Percentiles rank a stretch among this genome's conserved stretches.
phyloP scores from a whole-genome alignment of 2,888 invertebrate genomes.

The Andricus quercusramuli region DNA sequence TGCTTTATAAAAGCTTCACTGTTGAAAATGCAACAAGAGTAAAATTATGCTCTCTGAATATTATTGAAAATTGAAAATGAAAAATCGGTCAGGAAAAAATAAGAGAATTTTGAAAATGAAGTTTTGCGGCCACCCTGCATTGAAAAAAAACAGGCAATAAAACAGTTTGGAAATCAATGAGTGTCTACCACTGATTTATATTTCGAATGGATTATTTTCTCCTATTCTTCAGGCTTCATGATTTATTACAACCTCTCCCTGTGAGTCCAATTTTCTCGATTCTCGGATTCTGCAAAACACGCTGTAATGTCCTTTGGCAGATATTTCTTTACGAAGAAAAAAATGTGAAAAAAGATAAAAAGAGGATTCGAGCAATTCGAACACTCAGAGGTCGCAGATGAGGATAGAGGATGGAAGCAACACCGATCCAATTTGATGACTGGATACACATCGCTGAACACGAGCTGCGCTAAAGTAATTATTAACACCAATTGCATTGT shows the following conservation, averaged over 20 bases:
- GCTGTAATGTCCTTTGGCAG: conserved; percentile 4
- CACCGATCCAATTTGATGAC: conserved; percentile 69
- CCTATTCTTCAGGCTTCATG: too few relatives aligned
- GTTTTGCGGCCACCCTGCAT: too few relatives aligned
- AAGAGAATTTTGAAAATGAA: too few relatives aligned
- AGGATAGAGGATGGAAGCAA: conserved; percentile 34
- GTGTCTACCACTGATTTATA: background rate
- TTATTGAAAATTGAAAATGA: too few relatives aligned
- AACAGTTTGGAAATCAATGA: too few relatives aligned
- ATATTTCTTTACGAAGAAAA: conserved; percentile 15
- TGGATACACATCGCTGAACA: conserved; percentile 70
- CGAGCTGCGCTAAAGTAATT: conserved; percentile 68
- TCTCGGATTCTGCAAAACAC: background rate
- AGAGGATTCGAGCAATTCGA: conserved; percentile 45
- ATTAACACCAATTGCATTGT: conserved; percentile 70
- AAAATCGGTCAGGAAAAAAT: too few relatives aligned
- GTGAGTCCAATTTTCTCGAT: conserved; percentile 10
- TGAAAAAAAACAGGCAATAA: too few relatives aligned
- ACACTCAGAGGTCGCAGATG: conserved; percentile 41
- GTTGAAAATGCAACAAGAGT: too few relatives aligned
- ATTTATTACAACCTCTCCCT: too few relatives aligned
- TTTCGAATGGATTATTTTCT: background rate
- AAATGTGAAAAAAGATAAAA: conserved; percentile 42
- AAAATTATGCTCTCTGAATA: too few relatives aligned
- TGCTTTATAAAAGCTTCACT: too few relatives aligned